Percentiles rank a stretch among this genome's conserved stretches.
phyloP scores from a whole-genome alignment of 2,888 invertebrate genomes.

The Ligdia adustata region DNA sequence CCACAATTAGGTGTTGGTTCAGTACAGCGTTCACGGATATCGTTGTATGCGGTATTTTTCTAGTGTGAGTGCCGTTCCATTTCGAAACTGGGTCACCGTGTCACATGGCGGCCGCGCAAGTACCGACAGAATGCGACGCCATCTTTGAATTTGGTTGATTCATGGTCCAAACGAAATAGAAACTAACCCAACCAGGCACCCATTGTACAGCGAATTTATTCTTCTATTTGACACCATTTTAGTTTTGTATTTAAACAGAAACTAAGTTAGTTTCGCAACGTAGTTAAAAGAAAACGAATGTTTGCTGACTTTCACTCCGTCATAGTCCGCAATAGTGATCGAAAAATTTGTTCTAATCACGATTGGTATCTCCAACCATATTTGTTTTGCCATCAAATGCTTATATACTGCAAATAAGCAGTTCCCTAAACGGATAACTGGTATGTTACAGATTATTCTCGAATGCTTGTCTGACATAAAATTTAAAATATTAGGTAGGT shows the following conservation, averaged over 20 bases:
- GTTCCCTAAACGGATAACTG: no score
- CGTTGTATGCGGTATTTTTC: slow-evolving; percentile 61
- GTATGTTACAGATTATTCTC: no score
- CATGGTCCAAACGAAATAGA: slow-evolving; percentile 52
- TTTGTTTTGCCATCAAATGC: slow-evolving; percentile 15
- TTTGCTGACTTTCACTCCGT: slow-evolving; percentile 71
- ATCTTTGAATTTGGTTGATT: slow-evolving; percentile 77
- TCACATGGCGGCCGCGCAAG: slow-evolving; percentile 76
- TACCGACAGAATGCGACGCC: slow-evolving; percentile 71
- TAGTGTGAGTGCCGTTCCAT: slow-evolving; percentile 79
- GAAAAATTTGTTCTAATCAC: slow-evolving; percentile 58
- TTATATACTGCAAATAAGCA: no score
- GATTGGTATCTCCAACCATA: slow-evolving; percentile 23
- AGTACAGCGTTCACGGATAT: slow-evolving; percentile 55
- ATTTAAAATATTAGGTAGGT: no score
- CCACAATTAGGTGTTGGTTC: slow-evolving; percentile 54
- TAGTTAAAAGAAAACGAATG: slow-evolving; percentile 61
- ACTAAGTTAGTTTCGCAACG: slow-evolving; percentile 34
- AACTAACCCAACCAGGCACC: slow-evolving; percentile 24
- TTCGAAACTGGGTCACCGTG: slow-evolving; percentile 81
- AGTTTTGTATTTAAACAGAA: slow-evolving; percentile 32
- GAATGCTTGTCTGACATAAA: no score
- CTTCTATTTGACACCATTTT: slow-evolving; percentile 18
- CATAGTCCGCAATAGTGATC: slow-evolving; percentile 54
- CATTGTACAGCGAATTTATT: slow-evolving; percentile 16